Percentiles rank a stretch among this genome's conserved stretches.
These are phyloP conservation scores for Trichonephila clavata DNA, from an alignment of 1,140 invertebrate species.

Conservation along the genomic window DNA sequence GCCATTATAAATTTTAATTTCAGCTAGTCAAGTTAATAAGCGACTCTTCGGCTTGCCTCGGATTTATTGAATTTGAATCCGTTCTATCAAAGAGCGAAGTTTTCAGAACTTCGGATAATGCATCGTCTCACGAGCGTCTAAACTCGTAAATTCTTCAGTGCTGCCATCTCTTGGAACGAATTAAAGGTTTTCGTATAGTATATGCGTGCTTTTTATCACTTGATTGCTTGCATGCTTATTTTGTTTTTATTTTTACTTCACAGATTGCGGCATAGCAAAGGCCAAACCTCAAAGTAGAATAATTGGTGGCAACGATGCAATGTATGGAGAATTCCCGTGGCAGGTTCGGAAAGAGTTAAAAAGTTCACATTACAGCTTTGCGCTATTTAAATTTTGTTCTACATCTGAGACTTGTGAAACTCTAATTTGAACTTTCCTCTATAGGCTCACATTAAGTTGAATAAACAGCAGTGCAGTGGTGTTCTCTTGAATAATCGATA, in stretches of 20 bases:
- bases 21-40: too few relatives aligned
- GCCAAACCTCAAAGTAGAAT: slow-evolving; percentile 84
- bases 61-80: too few relatives aligned
- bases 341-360: slow-evolving; percentile 87
- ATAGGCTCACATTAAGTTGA: slow-evolving; percentile 90
- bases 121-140: too few relatives aligned
- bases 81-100: too few relatives aligned
- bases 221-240: too few relatives aligned
- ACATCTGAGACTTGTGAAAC: not conserved
- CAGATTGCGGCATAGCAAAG: slow-evolving; percentile 76
- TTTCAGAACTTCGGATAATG: too few relatives aligned
- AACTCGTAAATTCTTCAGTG: not conserved
- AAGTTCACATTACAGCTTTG: slow-evolving; percentile 81
- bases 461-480: slow-evolving; percentile 87
- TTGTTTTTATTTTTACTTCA: too few relatives aligned
- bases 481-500: slow-evolving; percentile 83
- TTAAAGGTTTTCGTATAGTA: too few relatives aligned
- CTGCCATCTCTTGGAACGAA: not conserved
- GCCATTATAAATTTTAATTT: too few relatives aligned
- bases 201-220: too few relatives aligned
- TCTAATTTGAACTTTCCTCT: slow-evolving; percentile 14
- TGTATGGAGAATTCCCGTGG: slow-evolving; percentile 96
- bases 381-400: not conserved
- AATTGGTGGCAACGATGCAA: slow-evolving; percentile 93
- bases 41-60: too few relatives aligned